Evolutionary conservation across 1,140 invertebrate species (phyloP), one percentile per base, ranked within the genome.

Genomic region (Colletes gigas): DNA sequence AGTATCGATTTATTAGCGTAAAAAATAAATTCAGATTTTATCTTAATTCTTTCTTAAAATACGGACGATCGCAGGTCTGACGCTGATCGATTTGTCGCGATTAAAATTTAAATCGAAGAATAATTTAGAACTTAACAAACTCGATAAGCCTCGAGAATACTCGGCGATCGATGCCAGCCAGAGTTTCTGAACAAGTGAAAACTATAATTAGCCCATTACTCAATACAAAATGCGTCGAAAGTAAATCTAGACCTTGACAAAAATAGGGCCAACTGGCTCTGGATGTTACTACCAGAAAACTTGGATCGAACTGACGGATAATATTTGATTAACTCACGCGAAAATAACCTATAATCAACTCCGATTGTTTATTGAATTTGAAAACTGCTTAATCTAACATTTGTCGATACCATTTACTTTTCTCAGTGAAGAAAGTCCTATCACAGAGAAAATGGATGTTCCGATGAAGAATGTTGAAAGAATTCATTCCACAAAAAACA

Each of bases 161-260:
- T 63, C 50, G n/a, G 30, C 81, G 71, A 85, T 86, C 74, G 75
- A 84, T 82, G 79, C 83, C 75, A 76, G 41, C 60, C 78, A 60
- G 57, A 62, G 74, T 88, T 88, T 88, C 76, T 78, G 85, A 88
- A 87, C 83, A 85, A 88, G 82, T 78, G 81, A 82, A 82, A 82
- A 86, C 87, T 88, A 89, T 88, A 89, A 89, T 89, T 89, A 89
- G 86, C 86, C 76, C 79, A 88, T 89, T 89, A 89, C 88, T 89
- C 88, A 89, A 89, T 89, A 89, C 83, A 78, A 87, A 89, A 88
- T 89, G 78, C 81, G 74, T 84, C 81, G 86, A 85, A 89, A 88
- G 88, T 89, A 78, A 87, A 83, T 73, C 84, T 87, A 84, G 88
- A 71, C 83, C 88, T 83, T 79, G 84, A 78, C 86, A 66, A 78